Evolutionary conservation across 2,113 vertebrate genomes (phyloP), one percentile per base, ranked within the genome.

Genomic region (Pollimyrus isidori): DNA sequence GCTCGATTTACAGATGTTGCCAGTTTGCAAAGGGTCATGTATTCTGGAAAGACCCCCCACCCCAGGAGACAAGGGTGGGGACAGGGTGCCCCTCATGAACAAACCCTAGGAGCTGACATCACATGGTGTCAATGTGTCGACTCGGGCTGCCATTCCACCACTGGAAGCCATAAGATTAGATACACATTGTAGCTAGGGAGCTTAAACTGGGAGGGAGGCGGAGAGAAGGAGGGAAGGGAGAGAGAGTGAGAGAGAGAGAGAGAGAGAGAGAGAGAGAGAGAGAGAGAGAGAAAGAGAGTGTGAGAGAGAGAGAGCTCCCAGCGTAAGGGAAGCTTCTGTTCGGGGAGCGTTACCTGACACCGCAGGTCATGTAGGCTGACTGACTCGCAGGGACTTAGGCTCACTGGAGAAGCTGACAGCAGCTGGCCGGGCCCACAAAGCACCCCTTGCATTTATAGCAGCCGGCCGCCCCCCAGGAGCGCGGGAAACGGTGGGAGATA

Each of bases 91-190:
- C 50, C 73, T 23, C 17, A 49, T 13, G 73, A 49, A 88, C 39
- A 76, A 88, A 62, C 86, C 86, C 80, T 48, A 88, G 89, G 90
- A 90, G 89, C 88, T 89, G 82, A 89, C 85, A 93, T 94, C 93
- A 94, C 86, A 88, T 53, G 90, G 93, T 94, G 92, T 92, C 92
- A 90, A 91, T 52, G 89, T 92, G 92, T 95, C 91, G 93, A 91
- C 92, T 92, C 76, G 88, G 94, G 88, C 94, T 94, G 94, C 93
- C 92, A 92, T 91, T 94, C 92, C 91, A 84, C 91, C 88, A 42
- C 90, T 93, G 90, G 92, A 91, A 92, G 90, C 90, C 50, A 93
- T 93, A 92, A 93, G 92, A 89, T 92, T 92, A 88, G 92, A 91
- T 89, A 91, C 89, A 69, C 90, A 23, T 85, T 90, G 49, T 58